Conservation (phyloP, 1,140 invertebrate species). For the Halyomorpha halys region DNA sequence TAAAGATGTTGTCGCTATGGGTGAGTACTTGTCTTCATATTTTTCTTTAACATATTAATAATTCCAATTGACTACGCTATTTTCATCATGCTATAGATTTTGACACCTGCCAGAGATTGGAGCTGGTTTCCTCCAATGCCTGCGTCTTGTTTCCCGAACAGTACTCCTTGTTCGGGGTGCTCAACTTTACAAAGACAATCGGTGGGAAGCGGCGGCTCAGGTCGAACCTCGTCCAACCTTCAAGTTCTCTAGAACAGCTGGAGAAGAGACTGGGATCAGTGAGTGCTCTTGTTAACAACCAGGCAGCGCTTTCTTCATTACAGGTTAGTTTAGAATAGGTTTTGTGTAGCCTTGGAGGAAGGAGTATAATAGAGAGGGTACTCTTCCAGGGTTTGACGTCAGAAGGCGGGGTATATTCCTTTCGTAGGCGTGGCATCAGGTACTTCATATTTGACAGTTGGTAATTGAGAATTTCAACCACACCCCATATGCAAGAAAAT, state of each 20-base stretch:
- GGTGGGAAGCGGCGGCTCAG: conserved; percentile 65
- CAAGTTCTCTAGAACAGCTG: conserved; percentile 53
- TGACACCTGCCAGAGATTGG: conserved; percentile 56
- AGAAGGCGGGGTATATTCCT: no score
- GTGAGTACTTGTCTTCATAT: conserved; percentile 41
- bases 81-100: conserved; percentile 42
- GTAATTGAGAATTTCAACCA: no score
- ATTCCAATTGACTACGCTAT: not conserved
- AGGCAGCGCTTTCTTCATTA: conserved; percentile 45
- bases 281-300: conserved; percentile 57
- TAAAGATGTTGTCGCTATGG: conserved; percentile 74
- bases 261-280: conserved; percentile 57
- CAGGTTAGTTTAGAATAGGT: conserved; percentile 35
- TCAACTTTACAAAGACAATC: conserved; percentile 69
- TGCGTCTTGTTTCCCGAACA: conserved; percentile 36
- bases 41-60: no score
- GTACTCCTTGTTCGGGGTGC: conserved; percentile 54
- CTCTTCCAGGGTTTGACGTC: no score
- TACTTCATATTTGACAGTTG: no score
- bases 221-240: conserved; percentile 72
- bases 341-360: no score
- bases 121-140: conserved; percentile 53
- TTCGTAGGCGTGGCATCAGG: no score
- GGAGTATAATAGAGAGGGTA: no score
- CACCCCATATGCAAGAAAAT: no score